These are phyloP conservation scores for Oreochromis spilurus DNA, from an alignment of 2,113 vertebrate species.

Conservation along the genomic window DNA sequence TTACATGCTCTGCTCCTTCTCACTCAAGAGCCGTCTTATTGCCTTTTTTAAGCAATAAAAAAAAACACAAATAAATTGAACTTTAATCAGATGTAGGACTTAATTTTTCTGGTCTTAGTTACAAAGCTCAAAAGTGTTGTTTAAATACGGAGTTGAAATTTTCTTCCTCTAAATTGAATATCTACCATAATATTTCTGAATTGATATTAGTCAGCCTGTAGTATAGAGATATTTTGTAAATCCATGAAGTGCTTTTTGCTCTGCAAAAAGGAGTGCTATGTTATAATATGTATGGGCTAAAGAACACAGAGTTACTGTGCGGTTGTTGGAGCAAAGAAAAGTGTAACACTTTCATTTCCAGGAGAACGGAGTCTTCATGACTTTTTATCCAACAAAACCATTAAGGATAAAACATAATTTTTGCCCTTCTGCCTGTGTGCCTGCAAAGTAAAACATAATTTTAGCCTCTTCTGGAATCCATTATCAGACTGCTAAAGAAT, in stretches of 20 bases:
- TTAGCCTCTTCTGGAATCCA: neutral
- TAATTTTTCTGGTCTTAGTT: neutral
- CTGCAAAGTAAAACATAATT: neutral
- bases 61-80: neutral
- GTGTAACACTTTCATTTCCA: neutral
- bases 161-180: neutral
- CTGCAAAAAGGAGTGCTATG: neutral
- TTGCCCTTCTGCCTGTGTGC: neutral
- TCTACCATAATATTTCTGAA: neutral
- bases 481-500: neutral
- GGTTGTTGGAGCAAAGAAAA: neutral
- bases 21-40: neutral
- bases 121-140: neutral
- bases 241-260: neutral
- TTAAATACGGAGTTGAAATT: neutral
- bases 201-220: neutral
- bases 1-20: neutral
- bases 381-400: slow-evolving; percentile 5
- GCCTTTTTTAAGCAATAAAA: neutral
- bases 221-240: neutral
- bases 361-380: neutral
- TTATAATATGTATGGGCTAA: neutral
- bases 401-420: slow-evolving; percentile 11
- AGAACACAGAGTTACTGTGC: neutral
- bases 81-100: neutral